phyloP scores from a whole-genome alignment of 2,888 invertebrate genomes.

The Coleophora flavipennella region DNA sequence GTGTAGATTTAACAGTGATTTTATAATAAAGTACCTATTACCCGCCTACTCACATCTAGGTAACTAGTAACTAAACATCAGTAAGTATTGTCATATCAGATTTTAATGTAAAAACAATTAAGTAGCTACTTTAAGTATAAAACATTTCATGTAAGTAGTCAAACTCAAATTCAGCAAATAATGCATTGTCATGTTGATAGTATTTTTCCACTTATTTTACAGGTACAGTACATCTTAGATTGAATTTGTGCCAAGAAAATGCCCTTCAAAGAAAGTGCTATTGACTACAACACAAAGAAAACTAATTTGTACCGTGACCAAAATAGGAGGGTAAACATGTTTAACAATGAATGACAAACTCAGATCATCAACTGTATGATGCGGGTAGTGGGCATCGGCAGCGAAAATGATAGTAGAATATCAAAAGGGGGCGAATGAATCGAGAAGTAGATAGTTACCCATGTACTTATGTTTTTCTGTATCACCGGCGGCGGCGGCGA shows the following conservation, averaged over 20 bases:
- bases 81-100: not conserved
- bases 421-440: constrained; percentile 38
- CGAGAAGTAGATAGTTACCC: constrained; percentile 55
- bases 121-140: too few species aligned
- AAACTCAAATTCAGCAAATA: too few species aligned
- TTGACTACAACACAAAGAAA: constrained; percentile 11
- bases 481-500: constrained; percentile 35
- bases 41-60: too few species aligned
- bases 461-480: constrained; percentile 60
- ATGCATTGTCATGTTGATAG: too few species aligned
- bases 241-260: not conserved
- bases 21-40: too few species aligned
- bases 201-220: too few species aligned
- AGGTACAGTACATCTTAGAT: too few species aligned
- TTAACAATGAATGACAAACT: constrained; percentile 20
- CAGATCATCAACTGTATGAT: constrained; percentile 22
- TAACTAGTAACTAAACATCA: too few species aligned
- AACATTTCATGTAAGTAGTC: too few species aligned
- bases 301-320: constrained; percentile 18
- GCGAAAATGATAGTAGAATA: constrained; percentile 26
- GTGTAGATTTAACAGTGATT: too few species aligned
- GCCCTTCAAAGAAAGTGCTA: constrained; percentile 1
- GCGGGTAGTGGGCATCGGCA: constrained; percentile 12
- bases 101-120: not conserved
- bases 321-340: constrained; percentile 28